A percentile compares a stretch with the other conserved stretches of the same genome.
These are phyloP conservation scores for Anabas testudineus DNA, from an alignment of 2,797 vertebrate species.

Conservation along the genomic window DNA sequence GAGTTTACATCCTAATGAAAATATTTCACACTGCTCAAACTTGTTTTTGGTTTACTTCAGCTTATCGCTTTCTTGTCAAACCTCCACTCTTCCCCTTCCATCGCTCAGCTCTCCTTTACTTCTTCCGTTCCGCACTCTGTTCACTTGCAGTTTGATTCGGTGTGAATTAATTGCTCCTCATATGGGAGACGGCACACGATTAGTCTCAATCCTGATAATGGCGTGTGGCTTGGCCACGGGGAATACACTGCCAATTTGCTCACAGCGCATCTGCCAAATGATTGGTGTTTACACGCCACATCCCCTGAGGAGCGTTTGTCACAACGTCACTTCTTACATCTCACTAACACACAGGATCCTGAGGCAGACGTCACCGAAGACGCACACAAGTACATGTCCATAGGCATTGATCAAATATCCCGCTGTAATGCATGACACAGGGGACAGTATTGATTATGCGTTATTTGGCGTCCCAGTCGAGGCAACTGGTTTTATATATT, in stretches of 20 bases:
- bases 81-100: background rate
- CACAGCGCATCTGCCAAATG: constrained; percentile 87
- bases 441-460: background rate
- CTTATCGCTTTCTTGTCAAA: constrained; percentile 14
- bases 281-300: constrained; percentile 88
- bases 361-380: constrained; percentile 50
- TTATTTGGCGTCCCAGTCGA: background rate
- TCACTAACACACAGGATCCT: constrained; percentile 80
- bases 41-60: background rate
- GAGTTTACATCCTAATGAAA: constrained; percentile 27
- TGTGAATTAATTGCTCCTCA: constrained; percentile 90
- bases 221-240: constrained; percentile 82
- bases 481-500: background rate
- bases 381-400: constrained; percentile 2
- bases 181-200: constrained; percentile 87
- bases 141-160: constrained; percentile 81
- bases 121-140: constrained; percentile 52
- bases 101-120: constrained; percentile 34
- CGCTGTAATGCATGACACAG: background rate
- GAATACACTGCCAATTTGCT: constrained; percentile 87
- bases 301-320: constrained; percentile 86
- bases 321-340: constrained; percentile 84
- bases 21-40: constrained; percentile 26
- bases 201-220: constrained; percentile 90
- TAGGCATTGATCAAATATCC: constrained; percentile 14